Evolutionary conservation across 2,888 invertebrate species (phyloP), one percentile per base, ranked within the genome.

Genomic region (Dione vanillae): DNA sequence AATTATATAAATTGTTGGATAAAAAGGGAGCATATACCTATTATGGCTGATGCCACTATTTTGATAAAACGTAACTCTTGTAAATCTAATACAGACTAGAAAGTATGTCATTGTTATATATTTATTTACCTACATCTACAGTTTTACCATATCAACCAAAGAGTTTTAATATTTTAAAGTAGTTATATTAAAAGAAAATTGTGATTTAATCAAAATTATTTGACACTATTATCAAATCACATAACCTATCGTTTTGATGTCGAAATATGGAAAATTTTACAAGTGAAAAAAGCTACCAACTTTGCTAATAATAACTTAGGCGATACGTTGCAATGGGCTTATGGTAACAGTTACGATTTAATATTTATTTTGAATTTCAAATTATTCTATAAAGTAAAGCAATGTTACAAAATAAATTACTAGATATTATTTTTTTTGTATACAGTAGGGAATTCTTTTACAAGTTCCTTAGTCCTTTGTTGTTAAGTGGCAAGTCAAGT

Each of bases 231-330:
- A 16, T 43, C 43, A 27, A 61, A 40, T 19, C 7, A 49, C 40
- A 64, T 40, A 37, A 67, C 41, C 56, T 47, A 20, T 62, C 37
- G 20, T 19, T 47, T 47, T 65, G 51, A 35, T 67, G 49, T 65
- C 51, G 40, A 67, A 77, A 78, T 77, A 78, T 80, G 79, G 74
- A 71, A 79, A 80, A 80, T 77, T 75, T 62, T 75, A 70, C 75
- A 79, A 79, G 79, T 77, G 66, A 47, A 64, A 58, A 45, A 51
- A 65, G 16, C 65, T 62, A 71, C 10, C 7, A 12, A 51, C 11
- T 12, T 64, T 64, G 54, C 45, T 37, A n/a, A 74, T 37, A n/a
- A 74, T 69, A 16, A 45, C 41, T 67, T 59, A 70, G 51, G 66
- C 71, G 69, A 72, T 54, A 73, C 75, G 74, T 76, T 74, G 78